Evolutionary conservation across 2,113 vertebrate genomes (phyloP), one percentile per base, ranked within the genome.

Genomic region (Dolichallabes microphthalmus): DNA sequence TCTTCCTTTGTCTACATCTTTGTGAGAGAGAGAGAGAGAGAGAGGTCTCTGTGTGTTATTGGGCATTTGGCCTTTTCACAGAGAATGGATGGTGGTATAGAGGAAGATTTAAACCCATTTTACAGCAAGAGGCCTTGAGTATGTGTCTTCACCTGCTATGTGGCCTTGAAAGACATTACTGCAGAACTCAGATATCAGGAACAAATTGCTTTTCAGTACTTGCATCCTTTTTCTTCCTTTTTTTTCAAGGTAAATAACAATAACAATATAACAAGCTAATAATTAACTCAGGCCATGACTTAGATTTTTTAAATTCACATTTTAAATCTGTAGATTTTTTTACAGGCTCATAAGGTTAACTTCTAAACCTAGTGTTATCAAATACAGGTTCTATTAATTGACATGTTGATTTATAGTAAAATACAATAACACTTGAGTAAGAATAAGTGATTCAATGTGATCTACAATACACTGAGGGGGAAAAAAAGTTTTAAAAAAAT

Each of bases 61-160:
- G 69, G 82, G 75, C 71, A 75, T 64, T 83, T 71, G 55, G 85
- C 78, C 52, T 86, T 84, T 86, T 86, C 52, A 69, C 61, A 61
- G n/a, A 84, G 61, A 71, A 84, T 77, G 63, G 74, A 86, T 86
- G 87, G 32, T 10, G 19, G 57, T 74, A 61, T 76, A 68, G 52
- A 53, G 69, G 15, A 75, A 79, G 84, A 75, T 69, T 83, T 88
- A 84, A 88, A 80, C 39, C 32, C 76, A 71, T 85, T 85, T 85
- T 85, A 69, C 75, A 83, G 82, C 60, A 57, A 55, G 66, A 73
- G 73, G 39, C 57, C 74, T 66, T 85, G 57, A 82, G 64, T 64
- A 74, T 50, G 83, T 53, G 63, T 79, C 75, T 79, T 69, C 75
- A 78, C 50, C 58, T 79, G 25, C 64, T 73, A 30, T 80, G 35